Conservation (phyloP, 2,888 invertebrate species). For the Ochropleura leucogaster region DNA sequence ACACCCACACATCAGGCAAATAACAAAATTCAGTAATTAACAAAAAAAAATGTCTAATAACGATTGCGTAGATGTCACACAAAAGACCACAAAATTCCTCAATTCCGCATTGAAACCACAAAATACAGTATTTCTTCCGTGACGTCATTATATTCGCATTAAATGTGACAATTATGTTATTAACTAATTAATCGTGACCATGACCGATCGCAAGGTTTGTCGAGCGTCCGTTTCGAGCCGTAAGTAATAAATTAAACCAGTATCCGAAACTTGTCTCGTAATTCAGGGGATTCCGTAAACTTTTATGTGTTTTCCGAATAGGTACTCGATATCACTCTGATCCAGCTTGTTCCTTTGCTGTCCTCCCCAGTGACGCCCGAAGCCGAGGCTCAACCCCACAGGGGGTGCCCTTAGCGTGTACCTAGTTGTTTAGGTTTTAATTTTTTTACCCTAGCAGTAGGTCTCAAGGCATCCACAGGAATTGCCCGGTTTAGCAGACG, state of each 20-base stretch:
- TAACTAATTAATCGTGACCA: conserved; percentile 24
- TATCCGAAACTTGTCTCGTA: conserved; percentile 9
- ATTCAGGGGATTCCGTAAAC: not conserved
- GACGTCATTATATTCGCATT: conserved; percentile 51
- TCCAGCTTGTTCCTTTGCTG: too few relatives aligned
- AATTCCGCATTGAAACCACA: conserved; percentile 29
- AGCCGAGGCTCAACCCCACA: too few relatives aligned
- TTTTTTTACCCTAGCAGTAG: too few relatives aligned
- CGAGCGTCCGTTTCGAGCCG: not conserved
- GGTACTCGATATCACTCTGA: not conserved
- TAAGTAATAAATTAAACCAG: conserved; percentile 21
- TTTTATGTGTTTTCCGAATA: not conserved
- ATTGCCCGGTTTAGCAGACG: too few relatives aligned
- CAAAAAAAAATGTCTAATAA: not conserved
- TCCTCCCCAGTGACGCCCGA: too few relatives aligned
- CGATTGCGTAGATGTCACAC: not conserved
- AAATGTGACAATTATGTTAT: conserved; percentile 24
- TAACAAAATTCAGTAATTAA: not conserved
- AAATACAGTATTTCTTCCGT: conserved; percentile 20
- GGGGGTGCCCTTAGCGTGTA: too few relatives aligned
- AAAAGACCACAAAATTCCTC: conserved; percentile 5
- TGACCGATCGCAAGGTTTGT: conserved; percentile 31
- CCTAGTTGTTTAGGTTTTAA: too few relatives aligned
- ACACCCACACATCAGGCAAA: not conserved
- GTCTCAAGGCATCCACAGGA: too few relatives aligned